These are phyloP conservation scores for Drosophila kuntzei DNA, from an alignment of 2,888 invertebrate genomes.

Conservation along the genomic window DNA sequence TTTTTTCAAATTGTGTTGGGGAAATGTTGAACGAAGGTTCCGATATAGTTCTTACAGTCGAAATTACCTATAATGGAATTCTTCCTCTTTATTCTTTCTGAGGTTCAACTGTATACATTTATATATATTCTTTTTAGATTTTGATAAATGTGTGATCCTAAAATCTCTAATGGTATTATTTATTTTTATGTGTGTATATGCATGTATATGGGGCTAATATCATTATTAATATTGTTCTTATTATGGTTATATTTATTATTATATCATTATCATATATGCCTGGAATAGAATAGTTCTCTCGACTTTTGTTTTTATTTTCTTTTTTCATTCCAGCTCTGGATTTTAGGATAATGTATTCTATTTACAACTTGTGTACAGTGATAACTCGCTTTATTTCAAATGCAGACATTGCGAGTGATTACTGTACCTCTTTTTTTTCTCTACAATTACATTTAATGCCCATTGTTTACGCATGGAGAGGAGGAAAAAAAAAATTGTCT, in stretches of 20 bases:
- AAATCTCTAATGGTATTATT: conserved; percentile 27
- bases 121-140: neutral
- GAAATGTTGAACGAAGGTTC: neutral
- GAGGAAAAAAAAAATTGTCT: conserved; percentile 48
- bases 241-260: conserved; percentile 36
- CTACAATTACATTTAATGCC: conserved; percentile 42
- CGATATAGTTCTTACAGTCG: conserved; percentile 1
- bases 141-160: conserved; percentile 1
- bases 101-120: neutral
- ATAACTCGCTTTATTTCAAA: neutral
- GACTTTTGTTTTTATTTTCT: neutral
- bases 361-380: conserved; percentile 53
- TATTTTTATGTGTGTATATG: conserved; percentile 13
- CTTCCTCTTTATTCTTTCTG: neutral
- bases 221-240: conserved; percentile 31
- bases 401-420: conserved; percentile 13
- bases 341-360: conserved; percentile 37
- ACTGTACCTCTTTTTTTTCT: conserved; percentile 20
- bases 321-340: neutral
- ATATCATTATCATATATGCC: conserved; percentile 17
- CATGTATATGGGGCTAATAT: conserved; percentile 37
- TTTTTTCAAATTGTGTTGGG: neutral
- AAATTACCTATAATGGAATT: neutral
- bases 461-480: conserved; percentile 20
- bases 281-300: conserved; percentile 22